Evolutionary conservation across 2,888 invertebrate species (phyloP), one percentile per base, ranked within the genome.

Genomic region (Apotomis turbidana): DNA sequence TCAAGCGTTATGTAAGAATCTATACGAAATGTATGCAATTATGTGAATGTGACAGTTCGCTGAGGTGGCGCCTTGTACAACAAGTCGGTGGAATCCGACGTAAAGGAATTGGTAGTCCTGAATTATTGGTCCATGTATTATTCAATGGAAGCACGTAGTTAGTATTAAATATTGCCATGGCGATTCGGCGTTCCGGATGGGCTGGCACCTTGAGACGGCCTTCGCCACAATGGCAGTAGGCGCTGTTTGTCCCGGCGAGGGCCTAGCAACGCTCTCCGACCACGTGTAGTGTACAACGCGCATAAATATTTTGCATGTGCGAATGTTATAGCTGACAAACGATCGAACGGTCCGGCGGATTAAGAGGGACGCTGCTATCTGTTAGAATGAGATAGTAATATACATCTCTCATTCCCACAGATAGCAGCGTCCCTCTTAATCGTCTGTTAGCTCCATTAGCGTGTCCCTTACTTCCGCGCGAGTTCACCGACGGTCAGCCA

Each of bases 151-250:
- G 76, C 73, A 51, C 79, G 71, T 27, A 27, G 27, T 79, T 76
- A 70, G 64, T 74, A 76, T 82, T 78, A 80, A 80, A 78, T 81
- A 80, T 80, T 76, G 54, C 63, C 67, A 78, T 77, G 78, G 78
- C 68, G 76, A 79, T 73, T 66, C 74, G 68, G 68, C 76, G 83
- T 88, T 87, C 82, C 81, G 82, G 83, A 78, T 83, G 82, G 81
- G 74, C 76, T 80, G 78, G 79, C 78, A 77, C 84, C 85, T 86
- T 86, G 82, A 81, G 76, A 74, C 77, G 82, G 78, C 86, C 85
- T 87, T 87, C 83, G 69, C 70, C 83, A 82, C 83, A 83, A 84
- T 84, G 80, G 79, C 73, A 78, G 80, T 80, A 78, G 77, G 73
- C 72, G 73, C 70, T 79, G 78, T 79, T 80, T 80, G 79, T 72